Evolutionary conservation across 2,797 vertebrate species (phyloP).

Genomic region (Pipistrellus pygmaeus): DNA sequence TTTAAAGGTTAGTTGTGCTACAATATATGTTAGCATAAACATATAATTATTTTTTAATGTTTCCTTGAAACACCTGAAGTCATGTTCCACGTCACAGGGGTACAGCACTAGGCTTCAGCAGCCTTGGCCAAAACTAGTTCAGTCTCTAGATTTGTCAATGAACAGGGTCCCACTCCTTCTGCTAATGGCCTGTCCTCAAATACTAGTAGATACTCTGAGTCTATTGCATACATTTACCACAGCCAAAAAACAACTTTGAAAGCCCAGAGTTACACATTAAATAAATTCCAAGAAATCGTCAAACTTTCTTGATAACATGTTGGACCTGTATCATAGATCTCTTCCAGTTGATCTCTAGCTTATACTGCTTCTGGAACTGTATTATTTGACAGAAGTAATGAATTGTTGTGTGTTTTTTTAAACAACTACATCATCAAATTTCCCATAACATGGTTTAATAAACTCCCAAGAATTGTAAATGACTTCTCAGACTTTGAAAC

Average conservation of each 20-base stretch:
- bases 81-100: neutral
- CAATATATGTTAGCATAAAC: neutral
- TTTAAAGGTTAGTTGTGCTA: neutral
- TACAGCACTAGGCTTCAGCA: neutral
- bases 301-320: constrained; percentile 3
- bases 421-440: neutral
- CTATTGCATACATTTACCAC: neutral
- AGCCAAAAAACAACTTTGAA: neutral
- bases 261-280: neutral
- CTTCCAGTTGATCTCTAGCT: neutral
- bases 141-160: neutral
- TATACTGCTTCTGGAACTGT: neutral
- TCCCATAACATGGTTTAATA: neutral
- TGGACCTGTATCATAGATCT: neutral
- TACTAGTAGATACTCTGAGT: neutral
- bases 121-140: neutral
- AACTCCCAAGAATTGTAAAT: constrained; percentile 20
- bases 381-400: neutral
- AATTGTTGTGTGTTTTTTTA: constrained; percentile 19
- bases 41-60: neutral
- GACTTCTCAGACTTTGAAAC: neutral
- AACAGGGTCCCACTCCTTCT: neutral
- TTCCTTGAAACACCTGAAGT: neutral
- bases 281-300: constrained; percentile 36
- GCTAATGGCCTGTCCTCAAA: neutral